These are phyloP conservation scores for Heliothis peltigera DNA, from an alignment of 2,888 invertebrate species.

Conservation along the genomic window DNA sequence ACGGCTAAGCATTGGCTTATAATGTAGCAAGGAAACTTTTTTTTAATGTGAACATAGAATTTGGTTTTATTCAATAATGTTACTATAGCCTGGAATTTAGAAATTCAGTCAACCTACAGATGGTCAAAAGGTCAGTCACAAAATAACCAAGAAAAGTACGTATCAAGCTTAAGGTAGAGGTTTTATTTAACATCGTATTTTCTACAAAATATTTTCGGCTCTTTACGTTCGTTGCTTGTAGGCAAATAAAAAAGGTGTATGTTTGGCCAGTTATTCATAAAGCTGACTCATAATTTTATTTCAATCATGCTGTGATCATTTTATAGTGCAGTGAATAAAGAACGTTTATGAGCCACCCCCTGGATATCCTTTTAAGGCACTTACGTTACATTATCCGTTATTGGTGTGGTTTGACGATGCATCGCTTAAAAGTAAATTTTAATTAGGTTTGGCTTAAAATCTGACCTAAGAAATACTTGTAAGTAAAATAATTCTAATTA, in stretches of 20 bases:
- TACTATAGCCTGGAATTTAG: no score
- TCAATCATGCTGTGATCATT: slow-evolving; percentile 39
- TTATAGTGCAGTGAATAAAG: slow-evolving; percentile 24
- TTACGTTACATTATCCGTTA: slow-evolving; percentile 83
- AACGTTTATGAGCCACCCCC: slow-evolving; percentile 43
- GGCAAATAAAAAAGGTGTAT: not conserved
- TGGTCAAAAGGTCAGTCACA: not conserved
- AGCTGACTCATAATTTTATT: slow-evolving; percentile 12
- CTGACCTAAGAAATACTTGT: not conserved
- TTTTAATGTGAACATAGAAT: no score
- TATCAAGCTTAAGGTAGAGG: not conserved
- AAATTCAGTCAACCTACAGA: no score
- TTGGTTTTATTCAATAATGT: no score
- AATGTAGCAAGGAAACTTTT: no score
- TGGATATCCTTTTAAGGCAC: slow-evolving; percentile 77
- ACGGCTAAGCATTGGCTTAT: no score
- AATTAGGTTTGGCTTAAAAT: slow-evolving; percentile 62
- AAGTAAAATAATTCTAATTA: no score
- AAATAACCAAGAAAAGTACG: not conserved
- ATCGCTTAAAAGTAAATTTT: slow-evolving; percentile 73
- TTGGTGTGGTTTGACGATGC: slow-evolving; percentile 67
- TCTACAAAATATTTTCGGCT: not conserved
- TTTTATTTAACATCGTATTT: not conserved
- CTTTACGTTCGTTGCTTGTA: not conserved
- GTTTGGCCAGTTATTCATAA: slow-evolving; percentile 1